Evolutionary conservation across 2,113 vertebrate genomes (phyloP), one percentile per base, ranked within the genome.

Genomic region (Suricata suricatta): DNA sequence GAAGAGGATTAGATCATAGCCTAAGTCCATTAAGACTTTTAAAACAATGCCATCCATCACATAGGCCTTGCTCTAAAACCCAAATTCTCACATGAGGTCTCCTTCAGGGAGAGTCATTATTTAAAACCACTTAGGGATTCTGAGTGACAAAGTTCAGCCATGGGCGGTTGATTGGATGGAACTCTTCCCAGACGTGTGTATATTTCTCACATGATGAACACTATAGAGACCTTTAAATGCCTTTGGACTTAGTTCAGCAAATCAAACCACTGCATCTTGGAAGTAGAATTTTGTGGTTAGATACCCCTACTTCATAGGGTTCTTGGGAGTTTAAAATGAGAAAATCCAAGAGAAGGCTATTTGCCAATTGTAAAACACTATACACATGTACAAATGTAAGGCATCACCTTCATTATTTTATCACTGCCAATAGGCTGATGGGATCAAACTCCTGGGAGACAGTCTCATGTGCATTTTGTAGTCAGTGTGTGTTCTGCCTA

Each of bases 81-180:
- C 88, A 93, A 68, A 77, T 91, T 97, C 94, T 97, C 93, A 71
- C 85, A 85, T 35, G 88, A 93, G 85, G 93, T 93, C 95, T 97
- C 71, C 57, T 96, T 47, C 9, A 52, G 57, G 87, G 88, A 84
- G 81, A 96, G 85, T 85, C 88, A 85, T 96, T 87, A 93, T 94
- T 96, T 90, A 44, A 96, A 98, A 90, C 84, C 90, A 74, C 93
- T 74, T 68, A 91, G 87, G 94, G 90, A 85, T 97, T 96, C 92
- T 97, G 97, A 91, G 84, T 97, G 98, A 98, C 98, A 96, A 81
- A 95, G 94, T 93, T 88, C 94, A 98, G 97, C 97, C 96, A 87
- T 94, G 92, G 91, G 80, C 50, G 0, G 87, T 84, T 79, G 93
- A n/a, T 82, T 96, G 90, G 88, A 82, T 98, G 97, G 98, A 98